Conservation (phyloP, 2,113 vertebrate species). For the Caloenas nicobarica region DNA sequence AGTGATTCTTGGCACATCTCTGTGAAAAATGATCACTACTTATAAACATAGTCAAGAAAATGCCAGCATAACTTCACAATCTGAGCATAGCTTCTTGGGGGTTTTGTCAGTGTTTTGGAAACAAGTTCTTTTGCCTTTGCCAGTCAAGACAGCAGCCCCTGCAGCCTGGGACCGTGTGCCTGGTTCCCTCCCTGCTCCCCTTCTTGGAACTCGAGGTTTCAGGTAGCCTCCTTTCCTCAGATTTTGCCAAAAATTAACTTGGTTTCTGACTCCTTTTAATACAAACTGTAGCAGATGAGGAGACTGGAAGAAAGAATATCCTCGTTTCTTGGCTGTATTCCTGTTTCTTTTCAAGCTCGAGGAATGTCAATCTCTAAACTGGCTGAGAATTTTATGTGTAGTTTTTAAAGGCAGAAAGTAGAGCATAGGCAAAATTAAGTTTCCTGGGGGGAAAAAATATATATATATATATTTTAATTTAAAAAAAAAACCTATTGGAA, state of each 20-base stretch:
- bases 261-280: background rate
- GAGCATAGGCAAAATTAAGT: background rate
- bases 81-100: background rate
- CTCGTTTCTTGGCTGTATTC: background rate
- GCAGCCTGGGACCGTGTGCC: background rate
- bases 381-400: background rate
- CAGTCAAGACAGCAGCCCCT: background rate
- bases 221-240: background rate
- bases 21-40: background rate
- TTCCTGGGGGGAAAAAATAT: background rate
- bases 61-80: conserved; percentile 6
- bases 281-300: background rate
- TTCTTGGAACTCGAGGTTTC: background rate
- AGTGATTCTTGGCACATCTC: background rate
- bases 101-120: conserved; percentile 46
- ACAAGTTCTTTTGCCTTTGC: conserved; percentile 18
- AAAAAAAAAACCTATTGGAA: background rate
- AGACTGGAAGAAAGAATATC: background rate
- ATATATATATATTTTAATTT: background rate
- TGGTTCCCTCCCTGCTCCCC: background rate
- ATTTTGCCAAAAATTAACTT: background rate
- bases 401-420: background rate
- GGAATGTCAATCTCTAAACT: background rate
- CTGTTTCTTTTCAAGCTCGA: background rate
- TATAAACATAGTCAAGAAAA: conserved; percentile 45